Conservation (phyloP, 2,113 vertebrate species). For the Serilophus lunatus region DNA sequence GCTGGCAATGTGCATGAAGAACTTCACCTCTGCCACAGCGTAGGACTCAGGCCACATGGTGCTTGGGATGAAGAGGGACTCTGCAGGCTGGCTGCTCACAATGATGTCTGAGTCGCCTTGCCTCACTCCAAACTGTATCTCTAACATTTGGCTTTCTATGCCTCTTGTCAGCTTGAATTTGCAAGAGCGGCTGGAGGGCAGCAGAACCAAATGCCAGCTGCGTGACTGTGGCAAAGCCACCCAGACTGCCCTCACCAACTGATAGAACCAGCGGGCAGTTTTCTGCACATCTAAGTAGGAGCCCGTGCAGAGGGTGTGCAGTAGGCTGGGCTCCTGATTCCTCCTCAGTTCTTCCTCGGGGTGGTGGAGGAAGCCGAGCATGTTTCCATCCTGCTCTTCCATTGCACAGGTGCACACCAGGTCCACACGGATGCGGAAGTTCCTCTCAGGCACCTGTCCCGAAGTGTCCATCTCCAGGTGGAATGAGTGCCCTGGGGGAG, state of each 20-base stretch:
- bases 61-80: neutral
- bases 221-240: neutral
- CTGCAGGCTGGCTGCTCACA: neutral
- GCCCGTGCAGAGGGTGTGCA: neutral
- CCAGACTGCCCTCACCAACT: neutral
- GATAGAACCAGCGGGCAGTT: neutral
- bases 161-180: neutral
- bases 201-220: neutral
- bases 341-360: neutral
- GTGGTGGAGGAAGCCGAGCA: neutral
- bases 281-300: neutral
- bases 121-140: neutral
- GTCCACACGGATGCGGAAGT: neutral
- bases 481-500: neutral
- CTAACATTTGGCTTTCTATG: neutral
- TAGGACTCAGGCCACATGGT: neutral
- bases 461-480: neutral
- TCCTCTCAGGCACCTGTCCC: neutral
- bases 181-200: neutral
- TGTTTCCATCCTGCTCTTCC: rapidly evolving
- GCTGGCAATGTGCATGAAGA: neutral
- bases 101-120: neutral
- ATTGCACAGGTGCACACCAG: neutral
- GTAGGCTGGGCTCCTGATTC: neutral
- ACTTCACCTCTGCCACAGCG: neutral